A percentile compares a stretch with the other conserved stretches of the same genome.
phyloP scores from a whole-genome alignment of 2,888 invertebrate genomes.

The Miltochrista miniata region DNA sequence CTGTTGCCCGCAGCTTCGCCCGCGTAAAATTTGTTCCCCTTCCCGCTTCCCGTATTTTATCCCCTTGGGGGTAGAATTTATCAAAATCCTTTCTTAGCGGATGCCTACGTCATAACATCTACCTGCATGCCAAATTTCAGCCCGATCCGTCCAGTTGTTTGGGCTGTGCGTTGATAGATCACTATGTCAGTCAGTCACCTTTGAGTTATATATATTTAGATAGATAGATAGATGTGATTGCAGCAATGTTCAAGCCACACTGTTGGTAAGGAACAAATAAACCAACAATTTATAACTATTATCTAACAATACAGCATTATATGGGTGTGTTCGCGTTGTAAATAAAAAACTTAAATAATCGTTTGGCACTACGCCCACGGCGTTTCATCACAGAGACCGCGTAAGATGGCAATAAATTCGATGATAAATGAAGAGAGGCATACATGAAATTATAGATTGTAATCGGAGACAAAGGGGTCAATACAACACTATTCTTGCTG shows the following conservation, averaged over 20 bases:
- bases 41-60: too few species aligned
- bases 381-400: constrained; percentile 16
- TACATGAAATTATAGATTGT: background rate
- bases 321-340: constrained; percentile 7
- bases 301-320: background rate
- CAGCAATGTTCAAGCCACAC: background rate
- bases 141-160: too few species aligned
- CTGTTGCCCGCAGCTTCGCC: too few species aligned
- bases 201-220: background rate
- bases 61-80: too few species aligned
- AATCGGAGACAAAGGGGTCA: background rate
- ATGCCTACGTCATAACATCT: too few species aligned
- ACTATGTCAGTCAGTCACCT: too few species aligned
- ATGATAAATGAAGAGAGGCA: constrained; percentile 27
- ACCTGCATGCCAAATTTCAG: too few species aligned
- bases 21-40: too few species aligned
- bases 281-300: background rate
- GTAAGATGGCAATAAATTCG: constrained; percentile 29
- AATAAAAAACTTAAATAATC: constrained; percentile 21
- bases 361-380: constrained; percentile 20
- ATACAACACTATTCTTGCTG: background rate
- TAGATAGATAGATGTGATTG: background rate
- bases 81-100: too few species aligned
- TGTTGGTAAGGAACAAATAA: background rate
- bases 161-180: too few species aligned